Evolutionary conservation across 1,140 invertebrate species (phyloP).

Genomic region (Ceratoteleas bidentatus): DNA sequence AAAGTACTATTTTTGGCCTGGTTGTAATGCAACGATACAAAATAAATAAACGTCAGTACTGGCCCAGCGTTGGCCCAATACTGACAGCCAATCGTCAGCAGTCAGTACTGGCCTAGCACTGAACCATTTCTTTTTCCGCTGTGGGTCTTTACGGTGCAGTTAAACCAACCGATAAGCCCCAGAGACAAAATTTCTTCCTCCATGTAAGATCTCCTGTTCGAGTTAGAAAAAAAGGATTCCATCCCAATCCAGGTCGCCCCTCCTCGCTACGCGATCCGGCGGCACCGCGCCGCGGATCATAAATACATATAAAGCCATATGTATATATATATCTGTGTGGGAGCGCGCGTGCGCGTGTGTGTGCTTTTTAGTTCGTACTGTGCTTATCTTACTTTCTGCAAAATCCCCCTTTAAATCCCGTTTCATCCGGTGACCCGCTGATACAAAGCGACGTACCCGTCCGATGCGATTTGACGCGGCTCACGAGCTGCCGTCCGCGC

Average conservation of each 20-base stretch:
- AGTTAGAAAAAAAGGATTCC: neutral
- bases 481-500: slow-evolving; percentile 25
- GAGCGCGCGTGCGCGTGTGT: slow-evolving; percentile 64
- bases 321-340: slow-evolving; percentile 59
- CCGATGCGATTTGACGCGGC: slow-evolving; percentile 46
- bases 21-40: no score
- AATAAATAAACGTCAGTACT: no score
- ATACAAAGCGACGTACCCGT: slow-evolving; percentile 53
- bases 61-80: no score
- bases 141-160: no score
- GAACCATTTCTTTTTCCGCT: no score
- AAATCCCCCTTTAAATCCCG: slow-evolving; percentile 50
- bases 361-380: slow-evolving; percentile 66
- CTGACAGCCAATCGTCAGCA: no score
- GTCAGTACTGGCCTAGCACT: no score
- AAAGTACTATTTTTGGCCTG: no score
- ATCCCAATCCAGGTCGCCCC: neutral
- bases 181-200: neutral
- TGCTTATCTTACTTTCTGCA: slow-evolving; percentile 63
- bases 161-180: neutral
- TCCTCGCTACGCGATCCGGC: slow-evolving; percentile 19
- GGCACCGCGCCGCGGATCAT: slow-evolving; percentile 60
- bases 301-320: slow-evolving; percentile 67
- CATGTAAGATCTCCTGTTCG: neutral
- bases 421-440: slow-evolving; percentile 53